Evolutionary conservation across 2,888 invertebrate species (phyloP).

Genomic region (Conomelus anceps): DNA sequence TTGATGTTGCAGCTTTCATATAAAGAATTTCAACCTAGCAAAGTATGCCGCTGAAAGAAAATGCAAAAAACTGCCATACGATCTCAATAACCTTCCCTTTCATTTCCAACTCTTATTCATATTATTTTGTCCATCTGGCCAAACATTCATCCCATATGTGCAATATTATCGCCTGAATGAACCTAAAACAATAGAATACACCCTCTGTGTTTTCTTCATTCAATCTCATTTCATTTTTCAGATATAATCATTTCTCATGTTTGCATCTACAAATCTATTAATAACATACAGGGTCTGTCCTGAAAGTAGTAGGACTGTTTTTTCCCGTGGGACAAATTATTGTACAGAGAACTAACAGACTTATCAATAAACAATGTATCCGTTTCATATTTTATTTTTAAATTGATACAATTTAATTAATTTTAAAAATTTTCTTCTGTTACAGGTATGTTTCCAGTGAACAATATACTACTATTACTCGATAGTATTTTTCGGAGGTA

Average conservation of each 20-base stretch:
- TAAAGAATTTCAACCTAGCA: not conserved
- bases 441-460: not conserved
- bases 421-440: not conserved
- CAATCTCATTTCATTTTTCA: not conserved
- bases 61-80: not conserved
- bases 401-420: no score
- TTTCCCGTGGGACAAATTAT: no score
- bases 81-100: not conserved
- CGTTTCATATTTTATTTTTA: no score
- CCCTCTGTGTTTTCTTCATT: not conserved
- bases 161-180: not conserved
- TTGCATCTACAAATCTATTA: no score
- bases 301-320: no score
- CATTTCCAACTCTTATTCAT: not conserved
- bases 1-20: not conserved
- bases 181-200: not conserved
- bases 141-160: not conserved
- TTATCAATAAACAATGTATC: no score
- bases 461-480: not conserved
- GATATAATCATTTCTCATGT: not conserved
- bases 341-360: no score
- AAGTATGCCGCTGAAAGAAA: not conserved
- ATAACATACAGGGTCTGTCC: no score
- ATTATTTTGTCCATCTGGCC: not conserved
- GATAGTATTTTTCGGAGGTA: not conserved